Conservation (phyloP, 1,140 invertebrate species). For the Eumeta japonica region DNA sequence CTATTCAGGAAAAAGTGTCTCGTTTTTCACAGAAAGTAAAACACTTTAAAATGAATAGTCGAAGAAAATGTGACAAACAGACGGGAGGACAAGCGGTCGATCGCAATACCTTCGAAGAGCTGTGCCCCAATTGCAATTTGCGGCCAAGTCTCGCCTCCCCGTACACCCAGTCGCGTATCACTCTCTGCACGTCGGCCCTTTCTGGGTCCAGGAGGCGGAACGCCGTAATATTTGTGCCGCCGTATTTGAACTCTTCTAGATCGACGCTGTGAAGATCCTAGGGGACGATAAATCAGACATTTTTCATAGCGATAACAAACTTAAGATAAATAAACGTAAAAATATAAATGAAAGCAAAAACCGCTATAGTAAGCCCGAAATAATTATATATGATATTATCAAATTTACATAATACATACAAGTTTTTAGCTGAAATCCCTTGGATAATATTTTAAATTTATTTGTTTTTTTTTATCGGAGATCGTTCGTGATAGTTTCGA, state of each 20-base stretch:
- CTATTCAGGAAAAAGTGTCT: background rate
- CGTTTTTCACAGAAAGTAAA: background rate
- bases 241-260: constrained; percentile 90
- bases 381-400: too few species aligned
- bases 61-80: background rate
- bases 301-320: too few species aligned
- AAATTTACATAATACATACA: too few species aligned
- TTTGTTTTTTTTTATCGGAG: too few species aligned
- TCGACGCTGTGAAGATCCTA: constrained; percentile 88
- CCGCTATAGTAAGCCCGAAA: too few species aligned
- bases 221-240: constrained; percentile 90
- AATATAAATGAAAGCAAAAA: too few species aligned
- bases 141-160: constrained; percentile 65
- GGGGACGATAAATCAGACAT: too few species aligned
- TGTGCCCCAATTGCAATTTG: constrained; percentile 62
- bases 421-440: too few species aligned
- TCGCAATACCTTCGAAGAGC: constrained; percentile 55
- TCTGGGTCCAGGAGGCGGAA: constrained; percentile 81
- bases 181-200: constrained; percentile 69
- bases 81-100: background rate
- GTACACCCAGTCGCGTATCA: constrained; percentile 77
- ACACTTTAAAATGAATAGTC: background rate
- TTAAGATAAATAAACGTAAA: too few species aligned
- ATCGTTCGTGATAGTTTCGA: too few species aligned
- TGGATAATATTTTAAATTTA: too few species aligned